Percentiles rank a stretch among this genome's conserved stretches.
Conservation (phyloP, 1,140 invertebrate genomes). For the Platyscapa corneri region DNA sequence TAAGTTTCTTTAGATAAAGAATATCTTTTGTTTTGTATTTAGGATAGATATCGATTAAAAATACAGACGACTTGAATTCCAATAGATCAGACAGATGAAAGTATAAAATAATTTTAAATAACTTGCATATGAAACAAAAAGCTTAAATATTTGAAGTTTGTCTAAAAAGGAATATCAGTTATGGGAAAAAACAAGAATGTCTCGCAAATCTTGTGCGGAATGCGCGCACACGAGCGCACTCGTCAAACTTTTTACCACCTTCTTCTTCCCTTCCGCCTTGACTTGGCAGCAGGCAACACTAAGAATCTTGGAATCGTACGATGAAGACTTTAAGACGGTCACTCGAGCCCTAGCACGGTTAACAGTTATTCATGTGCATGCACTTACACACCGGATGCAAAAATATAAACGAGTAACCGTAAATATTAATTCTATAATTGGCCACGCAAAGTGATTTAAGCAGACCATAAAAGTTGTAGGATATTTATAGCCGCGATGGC, state of each 20-base stretch:
- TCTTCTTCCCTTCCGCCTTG: not conserved
- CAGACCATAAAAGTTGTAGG: slow-evolving; percentile 61
- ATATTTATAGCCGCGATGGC: slow-evolving; percentile 62
- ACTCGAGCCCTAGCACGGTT: not conserved
- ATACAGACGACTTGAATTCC: too few relatives aligned
- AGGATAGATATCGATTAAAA: too few relatives aligned
- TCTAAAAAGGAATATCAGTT: not conserved
- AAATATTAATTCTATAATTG: slow-evolving; percentile 72
- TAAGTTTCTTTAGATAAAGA: too few relatives aligned
- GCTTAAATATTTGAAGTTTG: not conserved
- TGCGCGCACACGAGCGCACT: not conserved
- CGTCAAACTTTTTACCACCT: not conserved
- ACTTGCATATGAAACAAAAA: too few relatives aligned
- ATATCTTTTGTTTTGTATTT: too few relatives aligned
- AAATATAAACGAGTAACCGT: slow-evolving; percentile 53
- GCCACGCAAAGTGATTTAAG: slow-evolving; percentile 66
- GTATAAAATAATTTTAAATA: too few relatives aligned
- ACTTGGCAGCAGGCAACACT: not conserved
- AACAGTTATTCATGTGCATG: not conserved
- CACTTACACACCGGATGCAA: slow-evolving; percentile 31
- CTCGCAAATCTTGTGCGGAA: not conserved
- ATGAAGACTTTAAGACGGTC: not conserved
- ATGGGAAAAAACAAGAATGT: not conserved
- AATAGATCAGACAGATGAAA: too few relatives aligned
- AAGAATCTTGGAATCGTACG: not conserved